Evolutionary conservation across 2,888 invertebrate species (phyloP).

Genomic region (Falcaria lacertinaria): DNA sequence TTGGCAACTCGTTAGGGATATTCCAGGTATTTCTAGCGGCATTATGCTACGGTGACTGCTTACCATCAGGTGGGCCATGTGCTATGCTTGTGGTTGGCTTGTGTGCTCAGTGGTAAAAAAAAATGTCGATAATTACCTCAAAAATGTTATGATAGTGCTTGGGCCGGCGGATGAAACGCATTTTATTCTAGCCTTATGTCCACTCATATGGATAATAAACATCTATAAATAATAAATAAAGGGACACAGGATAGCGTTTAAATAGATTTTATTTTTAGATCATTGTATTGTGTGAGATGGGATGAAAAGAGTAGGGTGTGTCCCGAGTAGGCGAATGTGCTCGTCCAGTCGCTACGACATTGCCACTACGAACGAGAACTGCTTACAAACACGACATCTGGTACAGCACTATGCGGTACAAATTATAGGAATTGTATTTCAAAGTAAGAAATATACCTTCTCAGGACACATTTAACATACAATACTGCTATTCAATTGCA

Average conservation of each 20-base stretch:
- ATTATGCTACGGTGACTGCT: no score
- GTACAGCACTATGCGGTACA: constrained; percentile 1
- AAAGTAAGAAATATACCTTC: no score
- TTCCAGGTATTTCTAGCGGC: no score
- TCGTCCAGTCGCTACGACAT: constrained; percentile 29
- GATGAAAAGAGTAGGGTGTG: constrained; percentile 36
- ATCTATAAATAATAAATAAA: constrained; percentile 7
- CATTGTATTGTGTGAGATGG: constrained; percentile 19
- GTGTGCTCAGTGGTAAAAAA: no score
- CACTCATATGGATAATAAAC: background rate
- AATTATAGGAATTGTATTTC: background rate
- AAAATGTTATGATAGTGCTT: no score
- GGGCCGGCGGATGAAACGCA: no score
- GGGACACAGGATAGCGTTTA: constrained; percentile 16
- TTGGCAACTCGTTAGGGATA: no score
- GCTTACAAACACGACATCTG: constrained; percentile 19
- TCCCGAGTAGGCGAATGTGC: constrained; percentile 9
- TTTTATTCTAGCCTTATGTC: background rate
- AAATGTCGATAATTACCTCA: no score
- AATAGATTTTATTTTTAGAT: constrained; percentile 38
- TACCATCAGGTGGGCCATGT: no score
- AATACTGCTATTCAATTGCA: no score
- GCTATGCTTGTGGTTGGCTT: no score
- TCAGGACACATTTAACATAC: no score
- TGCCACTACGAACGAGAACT: constrained; percentile 31